These are phyloP conservation scores for Amniataba percoides DNA, from an alignment of 2,797 vertebrate genomes.

Conservation along the genomic window DNA sequence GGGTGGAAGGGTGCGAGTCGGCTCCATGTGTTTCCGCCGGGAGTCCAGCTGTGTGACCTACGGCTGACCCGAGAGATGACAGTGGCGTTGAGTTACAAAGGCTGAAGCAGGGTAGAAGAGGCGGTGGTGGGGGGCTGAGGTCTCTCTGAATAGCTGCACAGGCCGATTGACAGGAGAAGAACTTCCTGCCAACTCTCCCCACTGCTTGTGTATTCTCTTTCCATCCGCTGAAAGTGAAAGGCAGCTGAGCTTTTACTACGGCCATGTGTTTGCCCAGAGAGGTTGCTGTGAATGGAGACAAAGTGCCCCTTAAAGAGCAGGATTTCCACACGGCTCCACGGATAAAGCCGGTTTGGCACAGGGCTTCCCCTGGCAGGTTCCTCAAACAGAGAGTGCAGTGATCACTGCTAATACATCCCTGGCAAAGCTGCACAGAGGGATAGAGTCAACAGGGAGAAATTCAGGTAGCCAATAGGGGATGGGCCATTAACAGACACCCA, in stretches of 20 bases:
- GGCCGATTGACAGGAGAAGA: slow-evolving; percentile 77
- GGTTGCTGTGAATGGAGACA: slow-evolving; percentile 72
- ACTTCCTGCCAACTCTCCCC: slow-evolving; percentile 73
- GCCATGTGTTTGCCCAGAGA: slow-evolving; percentile 75
- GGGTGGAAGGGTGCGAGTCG: slow-evolving; percentile 28
- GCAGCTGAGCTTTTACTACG: slow-evolving; percentile 70
- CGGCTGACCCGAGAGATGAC: slow-evolving; percentile 79
- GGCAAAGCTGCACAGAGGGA: slow-evolving; percentile 58
- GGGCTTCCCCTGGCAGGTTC: slow-evolving; percentile 64
- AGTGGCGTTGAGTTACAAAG: slow-evolving; percentile 79
- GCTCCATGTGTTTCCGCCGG: slow-evolving; percentile 51
- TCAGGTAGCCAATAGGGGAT: slow-evolving; percentile 70
- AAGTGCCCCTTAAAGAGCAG: slow-evolving; percentile 77
- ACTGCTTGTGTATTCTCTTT: slow-evolving; percentile 75
- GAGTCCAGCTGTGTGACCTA: slow-evolving; percentile 80
- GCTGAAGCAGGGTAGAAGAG: slow-evolving; percentile 50
- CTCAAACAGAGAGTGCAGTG: slow-evolving; percentile 73
- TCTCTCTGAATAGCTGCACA: slow-evolving; percentile 76
- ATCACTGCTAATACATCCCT: slow-evolving; percentile 68
- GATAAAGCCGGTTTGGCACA: slow-evolving; percentile 70
- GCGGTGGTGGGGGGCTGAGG: slow-evolving; percentile 39
- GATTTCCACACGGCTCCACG: slow-evolving; percentile 65
- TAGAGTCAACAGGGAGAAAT: slow-evolving; percentile 69
- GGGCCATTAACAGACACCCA: slow-evolving; percentile 60
- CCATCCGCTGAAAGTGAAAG: slow-evolving; percentile 71